phyloP scores from a whole-genome alignment of 2,888 invertebrate genomes.

The Drosophila cognata region DNA sequence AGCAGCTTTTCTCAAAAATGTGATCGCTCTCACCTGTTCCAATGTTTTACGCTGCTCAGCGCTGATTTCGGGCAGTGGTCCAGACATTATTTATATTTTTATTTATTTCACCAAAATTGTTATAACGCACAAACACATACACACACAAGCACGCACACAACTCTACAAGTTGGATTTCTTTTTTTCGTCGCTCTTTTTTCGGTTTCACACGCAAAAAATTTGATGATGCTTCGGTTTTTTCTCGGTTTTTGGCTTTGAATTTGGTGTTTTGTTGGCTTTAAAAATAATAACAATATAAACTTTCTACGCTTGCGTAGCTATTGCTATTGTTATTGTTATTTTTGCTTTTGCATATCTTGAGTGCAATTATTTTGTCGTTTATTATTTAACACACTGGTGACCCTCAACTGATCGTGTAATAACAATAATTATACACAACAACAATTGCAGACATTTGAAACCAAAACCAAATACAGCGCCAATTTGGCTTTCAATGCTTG shows the following conservation, averaged over 20 bases:
- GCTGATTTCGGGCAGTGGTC: constrained; percentile 71
- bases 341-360: constrained; percentile 49
- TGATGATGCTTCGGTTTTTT: constrained; percentile 31
- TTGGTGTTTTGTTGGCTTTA: constrained; percentile 46
- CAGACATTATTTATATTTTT: constrained; percentile 63
- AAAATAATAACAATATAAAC: constrained; percentile 71
- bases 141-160: constrained; percentile 7
- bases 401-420: constrained; percentile 46
- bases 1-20: constrained; percentile 1
- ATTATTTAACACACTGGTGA: constrained; percentile 26
- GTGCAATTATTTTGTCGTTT: constrained; percentile 68
- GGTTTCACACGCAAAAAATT: constrained; percentile 41
- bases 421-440: constrained; percentile 46
- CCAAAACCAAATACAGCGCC: constrained; percentile 8
- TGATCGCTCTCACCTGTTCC: constrained; percentile 63
- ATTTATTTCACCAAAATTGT: constrained; percentile 41
- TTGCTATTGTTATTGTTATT: constrained; percentile 35
- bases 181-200: constrained; percentile 29
- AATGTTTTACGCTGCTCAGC: constrained; percentile 65
- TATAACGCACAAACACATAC: constrained; percentile 34
- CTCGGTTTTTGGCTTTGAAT: constrained; percentile 50
- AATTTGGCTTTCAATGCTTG: constrained; percentile 34
- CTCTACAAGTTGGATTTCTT: constrained; percentile 55
- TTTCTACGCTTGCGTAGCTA: constrained; percentile 70
- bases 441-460: constrained; percentile 21